A percentile compares a stretch with the other conserved stretches of the same genome.
phyloP scores from a whole-genome alignment of 2,113 vertebrate species.

The Syrrhaptes paradoxus region DNA sequence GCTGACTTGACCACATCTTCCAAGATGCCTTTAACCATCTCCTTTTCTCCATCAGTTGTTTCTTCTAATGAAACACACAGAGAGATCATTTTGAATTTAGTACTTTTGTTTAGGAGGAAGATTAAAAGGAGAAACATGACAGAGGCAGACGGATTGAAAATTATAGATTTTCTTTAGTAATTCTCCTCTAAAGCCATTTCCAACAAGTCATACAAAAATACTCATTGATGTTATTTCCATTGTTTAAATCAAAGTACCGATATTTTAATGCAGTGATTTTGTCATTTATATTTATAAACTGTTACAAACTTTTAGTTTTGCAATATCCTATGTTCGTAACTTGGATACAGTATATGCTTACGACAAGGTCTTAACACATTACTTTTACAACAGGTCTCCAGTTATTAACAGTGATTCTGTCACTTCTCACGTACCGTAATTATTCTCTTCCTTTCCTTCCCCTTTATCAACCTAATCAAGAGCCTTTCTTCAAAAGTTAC shows the following conservation, averaged over 20 bases:
- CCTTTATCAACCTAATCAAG: not conserved
- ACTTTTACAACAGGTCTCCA: not conserved
- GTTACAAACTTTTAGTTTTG: not conserved
- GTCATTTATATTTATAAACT: not conserved
- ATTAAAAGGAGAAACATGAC: not conserved
- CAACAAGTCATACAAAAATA: not conserved
- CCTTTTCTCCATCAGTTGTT: conserved; percentile 64
- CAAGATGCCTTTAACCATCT: conserved; percentile 79
- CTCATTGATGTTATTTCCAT: not conserved
- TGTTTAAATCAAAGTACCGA: not conserved
- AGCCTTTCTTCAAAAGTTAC: not conserved
- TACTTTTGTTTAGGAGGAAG: not conserved
- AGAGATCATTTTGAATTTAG: not conserved
- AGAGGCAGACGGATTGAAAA: not conserved
- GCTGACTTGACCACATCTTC: conserved; percentile 78
- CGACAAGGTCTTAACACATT: not conserved
- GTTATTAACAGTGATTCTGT: not conserved
- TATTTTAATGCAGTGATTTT: not conserved
- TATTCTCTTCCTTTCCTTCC: not conserved
- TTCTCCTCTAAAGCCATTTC: not conserved
- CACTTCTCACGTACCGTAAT: not conserved
- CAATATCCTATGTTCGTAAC: not conserved
- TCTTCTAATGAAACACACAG: conserved; percentile 52
- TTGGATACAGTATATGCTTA: not conserved
- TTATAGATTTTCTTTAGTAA: not conserved